A percentile compares a stretch with the other conserved stretches of the same genome.
phyloP scores from a whole-genome alignment of 2,888 invertebrate species.

The Neoitamus cyanurus region DNA sequence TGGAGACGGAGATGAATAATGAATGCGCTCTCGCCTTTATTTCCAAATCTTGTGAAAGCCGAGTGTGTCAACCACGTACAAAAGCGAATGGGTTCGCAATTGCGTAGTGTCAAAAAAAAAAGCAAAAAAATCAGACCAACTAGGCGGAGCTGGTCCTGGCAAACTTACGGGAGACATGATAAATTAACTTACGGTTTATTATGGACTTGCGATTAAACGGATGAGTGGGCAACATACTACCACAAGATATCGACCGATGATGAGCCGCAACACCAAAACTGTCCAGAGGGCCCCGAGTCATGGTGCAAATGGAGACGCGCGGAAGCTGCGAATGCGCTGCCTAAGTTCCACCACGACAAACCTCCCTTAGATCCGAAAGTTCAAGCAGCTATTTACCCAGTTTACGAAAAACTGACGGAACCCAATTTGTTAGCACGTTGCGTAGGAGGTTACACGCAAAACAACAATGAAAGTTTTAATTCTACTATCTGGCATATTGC shows the following conservation, averaged over 20 bases:
- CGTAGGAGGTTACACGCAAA: not conserved
- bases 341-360: conserved; percentile 7
- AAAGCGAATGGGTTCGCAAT: not conserved
- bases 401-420: not conserved
- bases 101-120: not conserved
- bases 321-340: not conserved
- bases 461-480: conserved; percentile 10
- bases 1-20: not conserved
- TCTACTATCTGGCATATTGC: not conserved
- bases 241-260: not conserved
- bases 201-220: not conserved
- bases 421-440: not conserved
- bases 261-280: not conserved
- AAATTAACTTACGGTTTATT: not conserved
- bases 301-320: not conserved
- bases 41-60: not conserved
- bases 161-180: not conserved
- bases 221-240: not conserved
- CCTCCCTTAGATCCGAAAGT: not conserved
- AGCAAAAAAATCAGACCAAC: not conserved
- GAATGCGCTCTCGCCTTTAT: not conserved
- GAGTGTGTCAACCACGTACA: not conserved
- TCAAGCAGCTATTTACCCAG: not conserved
- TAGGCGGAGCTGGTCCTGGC: not conserved
- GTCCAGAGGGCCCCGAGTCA: not conserved